Percentiles rank a stretch among this genome's conserved stretches.
phyloP scores from a whole-genome alignment of 2,888 invertebrate species.

The Drosophila pseudotalamancana region DNA sequence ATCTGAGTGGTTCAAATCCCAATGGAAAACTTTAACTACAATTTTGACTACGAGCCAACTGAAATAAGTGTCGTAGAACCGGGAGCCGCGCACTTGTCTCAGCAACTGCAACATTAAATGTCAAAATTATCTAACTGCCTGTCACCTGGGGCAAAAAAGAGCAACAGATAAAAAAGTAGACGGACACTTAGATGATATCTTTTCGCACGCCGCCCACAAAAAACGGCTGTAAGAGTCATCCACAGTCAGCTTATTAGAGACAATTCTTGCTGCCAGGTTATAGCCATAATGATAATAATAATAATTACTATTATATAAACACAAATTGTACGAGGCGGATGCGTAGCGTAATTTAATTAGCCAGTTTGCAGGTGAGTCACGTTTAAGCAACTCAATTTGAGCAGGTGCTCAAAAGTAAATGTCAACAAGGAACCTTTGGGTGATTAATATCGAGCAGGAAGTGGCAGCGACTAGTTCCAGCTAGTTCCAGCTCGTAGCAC shows the following conservation, averaged over 20 bases:
- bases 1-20: background rate
- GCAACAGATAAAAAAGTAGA: background rate
- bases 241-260: constrained; percentile 28
- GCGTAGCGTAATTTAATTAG: constrained; percentile 36
- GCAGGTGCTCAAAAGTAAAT: constrained; percentile 53
- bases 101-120: background rate
- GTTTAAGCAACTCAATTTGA: constrained; percentile 37
- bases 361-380: constrained; percentile 57
- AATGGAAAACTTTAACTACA: background rate
- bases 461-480: constrained; percentile 25
- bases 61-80: constrained; percentile 5
- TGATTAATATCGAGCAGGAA: constrained; percentile 74
- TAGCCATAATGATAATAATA: constrained; percentile 12
- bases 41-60: background rate
- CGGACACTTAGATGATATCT: constrained; percentile 26
- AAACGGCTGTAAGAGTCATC: background rate
- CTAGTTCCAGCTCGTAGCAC: constrained; percentile 5
- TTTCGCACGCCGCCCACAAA: constrained; percentile 29
- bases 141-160: constrained; percentile 11
- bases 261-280: constrained; percentile 15
- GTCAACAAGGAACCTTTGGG: constrained; percentile 53
- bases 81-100: constrained; percentile 18
- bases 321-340: constrained; percentile 8
- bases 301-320: constrained; percentile 15
- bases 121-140: constrained; percentile 21